Conservation (phyloP, 2,888 invertebrate genomes). For the Heteromyza rotundicornis region DNA sequence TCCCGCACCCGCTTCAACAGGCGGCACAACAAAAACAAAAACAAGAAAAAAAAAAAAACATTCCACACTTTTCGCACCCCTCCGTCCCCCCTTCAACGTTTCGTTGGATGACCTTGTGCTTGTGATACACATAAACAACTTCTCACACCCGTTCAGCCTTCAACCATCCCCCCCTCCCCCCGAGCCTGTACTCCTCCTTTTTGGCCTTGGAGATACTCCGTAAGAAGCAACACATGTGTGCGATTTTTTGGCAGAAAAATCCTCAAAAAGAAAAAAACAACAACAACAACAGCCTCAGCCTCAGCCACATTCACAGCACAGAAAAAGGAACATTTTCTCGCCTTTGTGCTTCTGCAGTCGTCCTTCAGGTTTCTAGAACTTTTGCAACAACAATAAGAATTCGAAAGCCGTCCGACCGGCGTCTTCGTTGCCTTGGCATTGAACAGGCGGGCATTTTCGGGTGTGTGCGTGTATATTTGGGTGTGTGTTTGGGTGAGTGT, state of each 20-base stretch:
- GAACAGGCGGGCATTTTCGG: neutral
- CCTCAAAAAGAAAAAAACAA: neutral
- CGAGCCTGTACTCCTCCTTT: neutral
- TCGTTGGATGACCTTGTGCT: conserved; percentile 12
- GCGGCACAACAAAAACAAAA: neutral
- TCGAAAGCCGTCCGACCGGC: conserved; percentile 7
- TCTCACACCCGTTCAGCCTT: neutral
- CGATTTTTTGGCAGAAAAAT: conserved; percentile 6
- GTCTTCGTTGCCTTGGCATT: conserved; percentile 15
- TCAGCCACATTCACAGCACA: neutral
- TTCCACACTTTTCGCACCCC: conserved; percentile 11
- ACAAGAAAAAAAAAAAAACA: neutral
- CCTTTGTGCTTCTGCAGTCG: neutral
- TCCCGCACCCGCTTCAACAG: neutral
- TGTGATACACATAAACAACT: conserved; percentile 12
- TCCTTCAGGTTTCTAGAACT: conserved; percentile 8
- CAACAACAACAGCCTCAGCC: too few species aligned
- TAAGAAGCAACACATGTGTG: conserved; percentile 24
- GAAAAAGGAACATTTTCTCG: neutral
- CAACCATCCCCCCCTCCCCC: too few species aligned
- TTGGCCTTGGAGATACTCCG: conserved; percentile 11
- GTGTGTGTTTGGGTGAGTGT: neutral
- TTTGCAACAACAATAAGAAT: conserved; percentile 9
- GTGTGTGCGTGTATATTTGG: neutral
- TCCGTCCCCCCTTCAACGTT: neutral